Conservation (phyloP, 2,888 invertebrate genomes). For the Orthosia cruda region DNA sequence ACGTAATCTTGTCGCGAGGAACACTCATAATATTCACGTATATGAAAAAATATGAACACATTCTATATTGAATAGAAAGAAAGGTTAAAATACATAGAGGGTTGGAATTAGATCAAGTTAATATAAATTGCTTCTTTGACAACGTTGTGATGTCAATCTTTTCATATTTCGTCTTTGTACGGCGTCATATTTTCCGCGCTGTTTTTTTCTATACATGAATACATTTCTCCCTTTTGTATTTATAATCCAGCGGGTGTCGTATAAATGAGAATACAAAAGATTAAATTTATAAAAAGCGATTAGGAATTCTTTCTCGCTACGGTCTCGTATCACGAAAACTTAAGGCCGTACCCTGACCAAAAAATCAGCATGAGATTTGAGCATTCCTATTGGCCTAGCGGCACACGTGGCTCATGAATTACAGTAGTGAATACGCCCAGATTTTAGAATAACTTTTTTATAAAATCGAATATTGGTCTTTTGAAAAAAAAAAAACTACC, state of each 20-base stretch:
- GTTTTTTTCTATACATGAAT: conserved; percentile 10
- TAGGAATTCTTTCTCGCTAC: neutral
- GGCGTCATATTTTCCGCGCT: conserved; percentile 11
- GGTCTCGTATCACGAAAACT: neutral
- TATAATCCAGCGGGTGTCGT: neutral
- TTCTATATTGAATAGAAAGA: conserved; percentile 30
- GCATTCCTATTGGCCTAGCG: no score
- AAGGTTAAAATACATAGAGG: conserved; percentile 23
- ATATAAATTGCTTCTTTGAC: conserved; percentile 57
- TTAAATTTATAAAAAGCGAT: neutral
- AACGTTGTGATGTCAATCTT: conserved; percentile 33
- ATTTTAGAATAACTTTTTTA: no score
- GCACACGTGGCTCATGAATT: no score
- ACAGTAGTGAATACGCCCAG: no score
- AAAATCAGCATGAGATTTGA: no score
- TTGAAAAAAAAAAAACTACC: no score
- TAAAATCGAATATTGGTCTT: no score
- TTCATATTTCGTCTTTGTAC: conserved; percentile 12
- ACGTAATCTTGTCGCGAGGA: conserved; percentile 4
- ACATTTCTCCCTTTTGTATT: neutral
- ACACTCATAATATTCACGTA: conserved; percentile 8
- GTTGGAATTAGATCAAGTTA: conserved; percentile 41
- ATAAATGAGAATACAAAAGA: neutral
- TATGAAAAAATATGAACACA: conserved; percentile 30
- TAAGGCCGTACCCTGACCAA: no score